Evolutionary conservation across 2,113 vertebrate species (phyloP).

Genomic region (Callipepla squamata): DNA sequence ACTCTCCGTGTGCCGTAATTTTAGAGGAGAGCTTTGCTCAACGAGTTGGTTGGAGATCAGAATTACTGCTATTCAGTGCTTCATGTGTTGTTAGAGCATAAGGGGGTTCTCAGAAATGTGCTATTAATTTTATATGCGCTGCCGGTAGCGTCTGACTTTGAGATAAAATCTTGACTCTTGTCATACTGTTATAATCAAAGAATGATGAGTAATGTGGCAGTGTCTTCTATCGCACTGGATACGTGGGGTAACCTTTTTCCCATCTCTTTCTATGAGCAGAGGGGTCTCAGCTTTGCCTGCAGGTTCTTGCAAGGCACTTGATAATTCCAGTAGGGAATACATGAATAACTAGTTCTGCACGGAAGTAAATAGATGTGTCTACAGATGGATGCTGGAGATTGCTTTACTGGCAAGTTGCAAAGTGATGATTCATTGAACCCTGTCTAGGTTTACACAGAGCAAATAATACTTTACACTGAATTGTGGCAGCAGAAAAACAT

Average conservation of each 20-base stretch:
- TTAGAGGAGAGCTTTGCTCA: constrained; percentile 8
- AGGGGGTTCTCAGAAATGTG: not conserved
- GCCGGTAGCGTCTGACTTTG: constrained; percentile 10
- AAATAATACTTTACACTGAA: constrained; percentile 16
- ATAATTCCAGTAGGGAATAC: constrained; percentile 11
- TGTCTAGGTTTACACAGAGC: constrained; percentile 12
- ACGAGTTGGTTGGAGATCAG: not conserved
- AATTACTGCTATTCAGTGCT: not conserved
- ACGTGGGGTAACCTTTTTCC: not conserved
- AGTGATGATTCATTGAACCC: constrained; percentile 55
- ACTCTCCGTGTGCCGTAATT: constrained; percentile 17
- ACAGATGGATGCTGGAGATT: constrained; percentile 21
- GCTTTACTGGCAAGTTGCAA: constrained; percentile 34
- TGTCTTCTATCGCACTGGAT: not conserved
- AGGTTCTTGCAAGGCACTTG: not conserved
- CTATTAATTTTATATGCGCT: not conserved
- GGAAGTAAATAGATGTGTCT: constrained; percentile 23
- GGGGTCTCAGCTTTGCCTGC: not conserved
- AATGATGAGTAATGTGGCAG: not conserved
- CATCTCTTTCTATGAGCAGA: not conserved
- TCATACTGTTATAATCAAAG: constrained; percentile 29
- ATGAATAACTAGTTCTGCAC: constrained; percentile 14
- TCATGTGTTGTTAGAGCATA: not conserved
- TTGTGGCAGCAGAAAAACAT: constrained; percentile 15
- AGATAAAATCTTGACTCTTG: constrained; percentile 39